Percentiles rank a stretch among this genome's conserved stretches.
These are phyloP conservation scores for Scelioninae gen. 2 DNA, from an alignment of 2,888 invertebrate genomes.

Conservation along the genomic window DNA sequence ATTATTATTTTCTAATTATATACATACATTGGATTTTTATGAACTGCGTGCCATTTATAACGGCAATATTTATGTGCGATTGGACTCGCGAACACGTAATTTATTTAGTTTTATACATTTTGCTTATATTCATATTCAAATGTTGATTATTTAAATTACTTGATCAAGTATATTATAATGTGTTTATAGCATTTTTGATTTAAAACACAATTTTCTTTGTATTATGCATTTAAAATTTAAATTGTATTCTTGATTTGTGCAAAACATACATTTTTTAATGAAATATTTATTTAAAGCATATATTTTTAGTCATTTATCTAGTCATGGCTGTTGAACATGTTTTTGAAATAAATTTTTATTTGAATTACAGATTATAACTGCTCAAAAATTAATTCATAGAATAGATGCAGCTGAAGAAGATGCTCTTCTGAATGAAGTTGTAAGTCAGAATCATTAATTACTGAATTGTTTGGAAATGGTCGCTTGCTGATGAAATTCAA, in stretches of 20 bases:
- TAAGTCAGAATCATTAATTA: no score
- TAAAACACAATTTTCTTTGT: no score
- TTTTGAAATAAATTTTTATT: no score
- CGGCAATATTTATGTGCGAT: constrained; percentile 22
- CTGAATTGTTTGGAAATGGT: no score
- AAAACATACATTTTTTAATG: no score
- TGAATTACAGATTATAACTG: constrained; percentile 6
- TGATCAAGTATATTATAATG: no score
- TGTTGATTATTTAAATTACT: background rate
- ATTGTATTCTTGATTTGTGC: no score
- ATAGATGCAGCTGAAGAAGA: constrained; percentile 30
- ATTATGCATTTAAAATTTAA: background rate
- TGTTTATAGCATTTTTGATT: no score
- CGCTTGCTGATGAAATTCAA: no score
- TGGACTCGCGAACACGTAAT: constrained; percentile 38
- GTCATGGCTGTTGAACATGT: no score
- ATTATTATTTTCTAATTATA: constrained; percentile 17
- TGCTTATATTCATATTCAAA: background rate
- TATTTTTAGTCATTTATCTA: no score
- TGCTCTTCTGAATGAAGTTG: constrained; percentile 18
- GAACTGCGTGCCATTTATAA: constrained; percentile 28
- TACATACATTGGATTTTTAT: constrained; percentile 38
- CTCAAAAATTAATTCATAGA: constrained; percentile 39
- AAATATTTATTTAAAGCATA: no score
- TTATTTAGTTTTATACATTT: constrained; percentile 10